These are phyloP conservation scores for Proctacanthus coquilletti DNA, from an alignment of 1,140 invertebrate genomes.

Conservation along the genomic window DNA sequence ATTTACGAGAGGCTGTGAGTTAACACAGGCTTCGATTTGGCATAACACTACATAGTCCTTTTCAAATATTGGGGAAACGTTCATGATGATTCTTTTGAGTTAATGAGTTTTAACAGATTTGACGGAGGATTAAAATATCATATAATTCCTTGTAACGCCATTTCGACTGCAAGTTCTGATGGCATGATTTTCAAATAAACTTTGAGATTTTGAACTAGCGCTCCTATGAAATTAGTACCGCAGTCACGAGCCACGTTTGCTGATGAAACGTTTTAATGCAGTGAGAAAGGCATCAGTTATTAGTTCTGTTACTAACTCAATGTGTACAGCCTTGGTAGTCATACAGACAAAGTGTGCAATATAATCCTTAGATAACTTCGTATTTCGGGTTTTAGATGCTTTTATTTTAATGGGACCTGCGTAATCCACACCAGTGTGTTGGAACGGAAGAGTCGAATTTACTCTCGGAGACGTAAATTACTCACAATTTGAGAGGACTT, in stretches of 20 bases:
- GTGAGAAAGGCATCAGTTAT: constrained; percentile 25
- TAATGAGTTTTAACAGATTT: no score
- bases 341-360: constrained; percentile 27
- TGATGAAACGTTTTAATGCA: constrained; percentile 22
- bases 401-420: constrained; percentile 15
- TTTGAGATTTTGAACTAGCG: constrained; percentile 2
- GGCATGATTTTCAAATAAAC: not conserved
- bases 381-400: constrained; percentile 7
- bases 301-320: constrained; percentile 17
- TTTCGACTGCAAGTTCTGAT: not conserved
- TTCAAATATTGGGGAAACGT: no score
- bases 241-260: constrained; percentile 15
- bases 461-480: no score
- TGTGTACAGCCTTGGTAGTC: constrained; percentile 19
- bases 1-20: no score
- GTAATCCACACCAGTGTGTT: constrained; percentile 16
- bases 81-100: no score
- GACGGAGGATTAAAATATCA: constrained; percentile 9
- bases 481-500: no score
- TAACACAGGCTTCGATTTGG: no score
- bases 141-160: not conserved
- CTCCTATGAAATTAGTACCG: constrained; percentile 15
- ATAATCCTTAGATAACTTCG: constrained; percentile 17
- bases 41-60: no score
- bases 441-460: constrained; percentile 15